Base-by-base conservation (phyloP, 1,140 invertebrate genomes). In the Drosophila mauritiana region DNA sequence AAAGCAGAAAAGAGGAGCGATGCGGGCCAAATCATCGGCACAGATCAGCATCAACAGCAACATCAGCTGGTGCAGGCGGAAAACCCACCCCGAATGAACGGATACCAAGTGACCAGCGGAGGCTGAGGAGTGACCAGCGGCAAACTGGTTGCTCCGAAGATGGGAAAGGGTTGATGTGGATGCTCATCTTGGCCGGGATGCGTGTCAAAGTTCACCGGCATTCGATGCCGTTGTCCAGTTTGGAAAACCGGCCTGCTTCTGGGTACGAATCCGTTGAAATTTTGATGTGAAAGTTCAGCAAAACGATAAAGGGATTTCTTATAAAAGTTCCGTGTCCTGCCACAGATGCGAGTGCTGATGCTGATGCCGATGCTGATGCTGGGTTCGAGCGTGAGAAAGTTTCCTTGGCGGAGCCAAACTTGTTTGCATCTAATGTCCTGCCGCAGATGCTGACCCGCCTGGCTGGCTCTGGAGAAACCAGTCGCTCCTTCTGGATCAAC, bases 241-340 rank as follows among this genome's bases (percentile, higher is more conserved):
- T 86, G 54, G 45, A 83, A 84, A 91, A 91, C 89, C 81, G 89
- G 89, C 67, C 86, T 72, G 61, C 43, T 51, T 78, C 53, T 25
- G 53, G 45, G 56, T 46, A 52, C 54, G 73, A 85, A 85, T 65
- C 81, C 84, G 81, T 86, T 91, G 85, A 91, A 90, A 91, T 86
- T 91, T 91, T 90, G 76, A 91, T 91, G 90, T 91, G 90, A 91
- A 91, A 91, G 81, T 91, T 91, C 89, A 86, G 68, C n/a, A 69
- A 57, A 76, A 76, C 42, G 52, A 42, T n/a, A 17, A 40, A 64
- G 72, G 51, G 67, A 90, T 68, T 78, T 84, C 27, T 68, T 84
- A 80, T 90, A 89, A 91, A 91, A 89, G 79, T 91, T 85, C 70
- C 74, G 43, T 88, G 84, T 88, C 84, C 84, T 77, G 84, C 84